phyloP scores from a whole-genome alignment of 2,113 vertebrate species.

The Irena cyanogastra region DNA sequence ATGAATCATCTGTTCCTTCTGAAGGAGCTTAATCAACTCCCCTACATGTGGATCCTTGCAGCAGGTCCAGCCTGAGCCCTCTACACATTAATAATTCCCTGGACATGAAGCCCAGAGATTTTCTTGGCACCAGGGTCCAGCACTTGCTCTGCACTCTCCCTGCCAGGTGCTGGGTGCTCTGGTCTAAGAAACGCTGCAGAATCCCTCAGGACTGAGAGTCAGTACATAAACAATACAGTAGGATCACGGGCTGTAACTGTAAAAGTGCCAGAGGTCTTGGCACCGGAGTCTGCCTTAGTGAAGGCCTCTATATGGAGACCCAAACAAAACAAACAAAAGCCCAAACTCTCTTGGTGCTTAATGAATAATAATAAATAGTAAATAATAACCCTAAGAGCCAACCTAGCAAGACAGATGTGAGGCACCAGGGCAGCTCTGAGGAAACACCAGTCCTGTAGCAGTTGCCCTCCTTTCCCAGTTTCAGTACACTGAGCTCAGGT shows the following conservation, averaged over 20 bases:
- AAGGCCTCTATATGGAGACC: constrained; percentile 39
- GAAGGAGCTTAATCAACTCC: background rate
- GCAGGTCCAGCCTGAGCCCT: background rate
- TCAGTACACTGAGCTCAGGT: background rate
- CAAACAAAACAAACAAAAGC: constrained; percentile 57
- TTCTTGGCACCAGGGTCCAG: constrained; percentile 9
- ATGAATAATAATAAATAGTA: constrained; percentile 53
- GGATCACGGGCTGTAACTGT: constrained; percentile 19
- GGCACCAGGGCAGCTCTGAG: background rate
- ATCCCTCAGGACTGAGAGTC: constrained; percentile 7
- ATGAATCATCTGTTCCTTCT: background rate
- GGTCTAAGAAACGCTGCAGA: constrained; percentile 11
- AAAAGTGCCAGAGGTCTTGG: constrained; percentile 23
- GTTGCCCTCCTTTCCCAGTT: background rate
- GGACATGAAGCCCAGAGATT: background rate
- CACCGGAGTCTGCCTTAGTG: background rate
- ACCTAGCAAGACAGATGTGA: background rate
- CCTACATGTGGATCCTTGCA: background rate
- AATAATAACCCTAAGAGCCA: constrained; percentile 21
- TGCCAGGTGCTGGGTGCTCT: background rate
- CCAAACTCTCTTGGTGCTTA: constrained; percentile 16
- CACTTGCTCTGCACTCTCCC: background rate
- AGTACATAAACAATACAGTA: constrained; percentile 34
- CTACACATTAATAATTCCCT: background rate
- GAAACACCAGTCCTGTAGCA: background rate